Conservation (phyloP, 92 coral and sea anemone genomes). For the Epizoanthus rinbou region DNA sequence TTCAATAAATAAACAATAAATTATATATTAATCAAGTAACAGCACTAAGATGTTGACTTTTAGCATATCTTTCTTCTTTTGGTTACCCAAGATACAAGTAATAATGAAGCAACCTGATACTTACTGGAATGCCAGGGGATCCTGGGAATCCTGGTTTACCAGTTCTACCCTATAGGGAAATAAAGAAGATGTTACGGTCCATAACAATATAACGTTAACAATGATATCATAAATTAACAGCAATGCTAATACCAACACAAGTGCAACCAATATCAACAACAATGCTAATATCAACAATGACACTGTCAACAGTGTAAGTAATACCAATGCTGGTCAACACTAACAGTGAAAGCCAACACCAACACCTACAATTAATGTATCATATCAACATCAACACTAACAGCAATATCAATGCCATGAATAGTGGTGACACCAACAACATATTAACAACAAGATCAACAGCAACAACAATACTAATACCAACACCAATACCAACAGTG, state of each 20-base stretch:
- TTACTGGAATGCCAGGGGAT: slow-evolving; percentile 75
- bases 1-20: too few species aligned
- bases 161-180: slow-evolving; percentile 65
- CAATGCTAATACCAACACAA: too few species aligned
- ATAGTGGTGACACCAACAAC: neutral
- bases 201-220: neutral
- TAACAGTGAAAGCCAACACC: too few species aligned
- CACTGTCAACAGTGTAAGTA: too few species aligned
- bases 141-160: slow-evolving; percentile 87
- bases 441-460: neutral
- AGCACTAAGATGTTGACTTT: too few species aligned
- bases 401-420: neutral
- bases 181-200: neutral
- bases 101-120: slow-evolving; percentile 12
- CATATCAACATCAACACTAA: slow-evolving; percentile 19
- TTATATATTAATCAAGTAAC: too few species aligned
- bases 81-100: neutral
- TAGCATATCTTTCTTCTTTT: too few species aligned
- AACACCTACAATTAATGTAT: too few species aligned
- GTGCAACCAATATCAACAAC: too few species aligned
- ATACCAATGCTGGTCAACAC: too few species aligned
- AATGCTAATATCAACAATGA: too few species aligned
- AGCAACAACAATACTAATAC: neutral
- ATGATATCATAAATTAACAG: neutral
- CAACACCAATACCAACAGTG: too few species aligned